Percentiles rank a stretch among this genome's conserved stretches.
These are phyloP conservation scores for Bruchidius siliquastri DNA, from an alignment of 2,888 invertebrate genomes.

Conservation along the genomic window DNA sequence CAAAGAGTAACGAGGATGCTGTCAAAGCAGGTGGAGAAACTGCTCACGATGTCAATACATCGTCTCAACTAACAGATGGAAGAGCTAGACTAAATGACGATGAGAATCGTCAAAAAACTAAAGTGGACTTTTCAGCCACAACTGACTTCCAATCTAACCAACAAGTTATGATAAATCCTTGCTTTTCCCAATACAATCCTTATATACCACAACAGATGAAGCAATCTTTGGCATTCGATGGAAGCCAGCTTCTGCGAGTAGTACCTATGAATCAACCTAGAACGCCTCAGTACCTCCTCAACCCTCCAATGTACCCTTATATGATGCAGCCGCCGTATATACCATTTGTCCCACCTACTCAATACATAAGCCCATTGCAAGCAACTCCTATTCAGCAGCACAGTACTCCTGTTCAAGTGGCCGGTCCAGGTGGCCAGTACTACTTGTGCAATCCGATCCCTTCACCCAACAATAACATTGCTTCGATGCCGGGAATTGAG, in stretches of 20 bases:
- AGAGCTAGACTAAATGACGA: neutral
- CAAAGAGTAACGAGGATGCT: too few relatives aligned
- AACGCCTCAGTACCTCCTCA: conserved; percentile 25
- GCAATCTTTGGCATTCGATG: conserved; percentile 9
- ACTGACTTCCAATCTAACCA: conserved; percentile 32
- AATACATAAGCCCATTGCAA: conserved; percentile 7
- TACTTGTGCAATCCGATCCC: conserved; percentile 42
- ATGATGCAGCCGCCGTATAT: conserved; percentile 12
- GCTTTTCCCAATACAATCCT: conserved; percentile 29
- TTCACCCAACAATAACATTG: conserved; percentile 26
- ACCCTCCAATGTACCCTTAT: conserved; percentile 31
- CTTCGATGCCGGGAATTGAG: conserved; percentile 38
- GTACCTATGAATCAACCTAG: conserved; percentile 21
- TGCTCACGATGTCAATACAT: neutral
- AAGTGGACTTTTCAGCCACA: conserved; percentile 20
- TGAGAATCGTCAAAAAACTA: conserved; percentile 1
- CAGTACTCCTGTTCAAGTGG: conserved; percentile 26
- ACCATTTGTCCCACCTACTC: neutral
- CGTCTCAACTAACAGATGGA: neutral
- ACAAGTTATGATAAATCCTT: conserved; percentile 31
- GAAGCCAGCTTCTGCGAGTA: conserved; percentile 24
- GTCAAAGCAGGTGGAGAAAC: neutral
- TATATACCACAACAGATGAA: conserved; percentile 13
- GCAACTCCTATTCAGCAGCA: conserved; percentile 8
- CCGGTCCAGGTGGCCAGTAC: conserved; percentile 37